A percentile compares a stretch with the other conserved stretches of the same genome.
These are phyloP conservation scores for Tricholauxania praeusta DNA, from an alignment of 2,888 invertebrate species.

Conservation along the genomic window DNA sequence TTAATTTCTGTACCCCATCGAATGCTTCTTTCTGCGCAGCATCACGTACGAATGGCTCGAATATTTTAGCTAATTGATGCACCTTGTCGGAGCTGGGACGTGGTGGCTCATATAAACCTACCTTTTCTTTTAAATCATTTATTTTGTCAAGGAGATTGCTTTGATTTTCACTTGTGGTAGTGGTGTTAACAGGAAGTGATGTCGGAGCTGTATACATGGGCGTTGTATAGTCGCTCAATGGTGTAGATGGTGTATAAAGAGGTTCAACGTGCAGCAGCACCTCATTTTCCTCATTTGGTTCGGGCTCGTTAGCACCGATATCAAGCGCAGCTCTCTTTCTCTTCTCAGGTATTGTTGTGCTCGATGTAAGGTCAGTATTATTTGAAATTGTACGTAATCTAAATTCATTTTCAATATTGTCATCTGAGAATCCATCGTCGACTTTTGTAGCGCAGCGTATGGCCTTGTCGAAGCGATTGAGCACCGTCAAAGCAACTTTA, in stretches of 20 bases:
- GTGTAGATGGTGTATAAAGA: slow-evolving; percentile 7
- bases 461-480: slow-evolving; percentile 26
- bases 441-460: neutral
- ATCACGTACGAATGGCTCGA: slow-evolving; percentile 34
- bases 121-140: no score
- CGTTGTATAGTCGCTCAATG: neutral
- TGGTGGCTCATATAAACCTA: no score
- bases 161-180: neutral
- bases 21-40: slow-evolving; percentile 35
- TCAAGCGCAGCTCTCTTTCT: neutral
- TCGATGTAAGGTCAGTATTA: slow-evolving; percentile 32
- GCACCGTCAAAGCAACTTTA: slow-evolving; percentile 37
- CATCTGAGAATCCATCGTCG: neutral
- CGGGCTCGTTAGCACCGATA: slow-evolving; percentile 5
- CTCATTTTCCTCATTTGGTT: slow-evolving; percentile 32
- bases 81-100: slow-evolving; percentile 25
- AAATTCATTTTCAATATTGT: slow-evolving; percentile 5
- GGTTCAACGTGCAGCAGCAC: slow-evolving; percentile 34
- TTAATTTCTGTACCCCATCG: slow-evolving; percentile 41
- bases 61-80: slow-evolving; percentile 33
- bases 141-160: no score
- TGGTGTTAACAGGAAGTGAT: neutral
- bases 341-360: neutral
- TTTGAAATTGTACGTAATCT: slow-evolving; percentile 41
- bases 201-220: no score